Base-by-base conservation (phyloP, 2,113 vertebrate genomes). In the Phyllostomus hastatus region DNA sequence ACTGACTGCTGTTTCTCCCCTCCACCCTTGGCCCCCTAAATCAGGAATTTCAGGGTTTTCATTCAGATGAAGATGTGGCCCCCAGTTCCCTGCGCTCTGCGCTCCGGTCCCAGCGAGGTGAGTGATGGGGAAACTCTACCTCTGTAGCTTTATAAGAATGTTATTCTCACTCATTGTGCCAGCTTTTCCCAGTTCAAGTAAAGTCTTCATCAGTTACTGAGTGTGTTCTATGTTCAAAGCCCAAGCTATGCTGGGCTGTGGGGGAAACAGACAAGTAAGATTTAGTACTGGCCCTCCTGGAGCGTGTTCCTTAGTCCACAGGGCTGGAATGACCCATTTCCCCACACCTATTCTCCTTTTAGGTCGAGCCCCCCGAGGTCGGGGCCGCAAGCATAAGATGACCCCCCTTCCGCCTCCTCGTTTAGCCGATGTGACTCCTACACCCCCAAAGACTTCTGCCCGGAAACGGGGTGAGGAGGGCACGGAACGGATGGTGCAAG, bases 31-130 rank as follows among this genome's bases (percentile, higher is more conserved):
- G 97, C 96, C 97, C 98, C 96, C 95, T 98, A 98, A 95, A 98
- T 98, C 98, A 99, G 95, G 99, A 99, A 91, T 99, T 99, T 97
- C 98, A 96, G 98, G 99, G 99, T 95, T 99, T 99, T 98, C 99
- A 98, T 97, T 98, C 98, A 95, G 98, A 99, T 88, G 98, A 98
- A 92, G 98, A 98, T 97, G 88, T 97, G 84, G 97, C 96, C 95
- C 98, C 98, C 95, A 98, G 98, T 97, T 97, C 98, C 38, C 85
- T 97, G 90, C 98, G 98, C 75, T 97, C 98, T 28, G 98, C 98
- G 96, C 98, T 99, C 94, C 99, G 98, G 93, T 98, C 99, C 97
- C 98, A 98, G 93, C 99, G 98, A 99, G 98, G 99, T 99, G 98
- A 99, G 98, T 97, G 95, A 95, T 2, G 90, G 97, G 95, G 81